phyloP scores from a whole-genome alignment of 2,797 vertebrate species.

The Dermochelys coriacea region DNA sequence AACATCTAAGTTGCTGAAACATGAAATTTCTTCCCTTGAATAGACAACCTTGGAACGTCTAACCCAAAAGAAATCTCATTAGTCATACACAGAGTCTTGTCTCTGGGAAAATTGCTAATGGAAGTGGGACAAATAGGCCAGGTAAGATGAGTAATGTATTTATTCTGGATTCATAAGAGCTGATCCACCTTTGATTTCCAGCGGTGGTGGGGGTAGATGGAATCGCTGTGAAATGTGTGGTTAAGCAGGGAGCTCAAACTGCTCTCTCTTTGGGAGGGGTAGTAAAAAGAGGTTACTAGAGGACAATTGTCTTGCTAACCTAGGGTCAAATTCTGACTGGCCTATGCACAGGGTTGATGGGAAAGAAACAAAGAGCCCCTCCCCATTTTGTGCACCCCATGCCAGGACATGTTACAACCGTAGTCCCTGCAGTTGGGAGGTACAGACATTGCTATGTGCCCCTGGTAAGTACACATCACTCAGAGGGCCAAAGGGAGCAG shows the following conservation, averaged over 20 bases:
- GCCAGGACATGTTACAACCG: neutral
- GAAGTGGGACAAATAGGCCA: conserved; percentile 23
- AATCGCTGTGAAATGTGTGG: neutral
- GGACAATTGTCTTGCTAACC: neutral
- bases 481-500: neutral
- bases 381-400: neutral
- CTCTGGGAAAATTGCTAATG: conserved; percentile 46
- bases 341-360: neutral
- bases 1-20: conserved; percentile 48
- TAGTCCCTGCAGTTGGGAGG: neutral
- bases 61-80: conserved; percentile 58
- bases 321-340: neutral
- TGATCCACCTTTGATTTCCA: conserved; percentile 30
- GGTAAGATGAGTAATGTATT: conserved; percentile 29
- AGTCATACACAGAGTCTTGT: conserved; percentile 35
- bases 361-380: neutral
- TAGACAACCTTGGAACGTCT: conserved; percentile 57
- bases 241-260: conserved; percentile 22
- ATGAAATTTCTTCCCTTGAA: conserved; percentile 56
- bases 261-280: neutral
- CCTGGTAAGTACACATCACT: neutral
- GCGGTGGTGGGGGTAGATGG: neutral
- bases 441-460: neutral
- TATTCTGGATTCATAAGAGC: neutral
- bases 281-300: neutral